Conservation (phyloP, 2,888 invertebrate genomes). For the Agrotis ipsilon region DNA sequence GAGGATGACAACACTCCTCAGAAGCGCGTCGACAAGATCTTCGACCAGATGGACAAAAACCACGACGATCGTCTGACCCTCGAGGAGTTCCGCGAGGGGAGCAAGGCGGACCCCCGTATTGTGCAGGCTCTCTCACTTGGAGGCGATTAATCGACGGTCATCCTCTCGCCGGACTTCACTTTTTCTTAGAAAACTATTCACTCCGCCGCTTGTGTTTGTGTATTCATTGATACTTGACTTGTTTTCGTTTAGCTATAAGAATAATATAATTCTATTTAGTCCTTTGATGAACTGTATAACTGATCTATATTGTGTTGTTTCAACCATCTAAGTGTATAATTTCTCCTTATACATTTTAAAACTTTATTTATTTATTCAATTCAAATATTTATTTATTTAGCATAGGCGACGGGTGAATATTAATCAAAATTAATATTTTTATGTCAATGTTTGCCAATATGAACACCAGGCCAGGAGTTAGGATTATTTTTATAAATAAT, state of each 20-base stretch:
- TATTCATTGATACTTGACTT: background rate
- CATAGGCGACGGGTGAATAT: conserved; percentile 65
- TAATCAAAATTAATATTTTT: conserved; percentile 20
- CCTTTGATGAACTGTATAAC: conserved; percentile 6
- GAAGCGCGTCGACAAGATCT: conserved; percentile 99
- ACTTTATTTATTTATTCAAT: background rate
- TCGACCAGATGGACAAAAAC: conserved; percentile 99
- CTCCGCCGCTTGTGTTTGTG: conserved; percentile 70
- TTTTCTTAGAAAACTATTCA: conserved; percentile 79
- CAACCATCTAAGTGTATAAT: conserved; percentile 1
- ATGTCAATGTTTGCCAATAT: conserved; percentile 78
- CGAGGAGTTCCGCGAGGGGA: conserved; percentile 99
- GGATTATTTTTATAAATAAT: conserved; percentile 59
- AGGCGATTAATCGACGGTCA: conserved; percentile 92
- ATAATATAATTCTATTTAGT: conserved; percentile 7
- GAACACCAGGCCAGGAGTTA: conserved; percentile 73
- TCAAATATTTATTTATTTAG: background rate
- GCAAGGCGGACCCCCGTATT: conserved; percentile 99
- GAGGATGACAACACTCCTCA: conserved; percentile 98
- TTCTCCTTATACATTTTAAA: background rate
- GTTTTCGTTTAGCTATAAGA: conserved; percentile 12
- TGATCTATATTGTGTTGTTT: background rate
- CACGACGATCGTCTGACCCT: conserved; percentile 98
- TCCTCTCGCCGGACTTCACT: conserved; percentile 90
- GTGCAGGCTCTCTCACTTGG: conserved; percentile 98